Percentiles rank a stretch among this genome's conserved stretches.
Conservation (phyloP, 1,140 invertebrate species). For the Meteorus sp. region DNA sequence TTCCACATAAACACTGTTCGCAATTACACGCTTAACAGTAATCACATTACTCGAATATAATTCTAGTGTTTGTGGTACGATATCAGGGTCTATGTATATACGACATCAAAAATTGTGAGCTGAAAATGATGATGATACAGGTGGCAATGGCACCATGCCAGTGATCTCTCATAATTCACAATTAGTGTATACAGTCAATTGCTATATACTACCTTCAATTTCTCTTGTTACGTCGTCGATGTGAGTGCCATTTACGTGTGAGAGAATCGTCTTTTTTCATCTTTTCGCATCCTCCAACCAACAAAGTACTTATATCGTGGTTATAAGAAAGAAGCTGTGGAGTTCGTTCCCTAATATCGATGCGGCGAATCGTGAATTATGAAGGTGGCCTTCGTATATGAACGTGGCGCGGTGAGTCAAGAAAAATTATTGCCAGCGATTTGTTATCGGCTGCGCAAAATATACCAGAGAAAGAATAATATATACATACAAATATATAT, state of each 20-base stretch:
- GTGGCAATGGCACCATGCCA: background rate
- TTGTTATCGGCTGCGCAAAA: slow-evolving; percentile 11
- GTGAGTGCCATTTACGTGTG: background rate
- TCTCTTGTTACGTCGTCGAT: background rate
- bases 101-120: background rate
- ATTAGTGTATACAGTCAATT: background rate
- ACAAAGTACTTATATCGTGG: background rate
- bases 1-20: no score
- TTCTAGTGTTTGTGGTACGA: no score
- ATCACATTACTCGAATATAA: no score
- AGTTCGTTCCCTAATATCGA: slow-evolving; percentile 9
- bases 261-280: no score
- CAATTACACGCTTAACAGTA: no score
- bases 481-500: background rate
- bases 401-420: background rate
- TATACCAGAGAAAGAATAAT: slow-evolving; percentile 2
- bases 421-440: slow-evolving; percentile 21
- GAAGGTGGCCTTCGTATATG: slow-evolving; percentile 14
- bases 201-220: background rate
- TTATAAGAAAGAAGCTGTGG: background rate
- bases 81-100: no score
- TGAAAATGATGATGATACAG: background rate
- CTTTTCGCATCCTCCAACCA: no score
- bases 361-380: slow-evolving; percentile 29
- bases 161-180: background rate